These are phyloP conservation scores for Lophius piscatorius DNA, from an alignment of 2,113 vertebrate genomes.

Conservation along the genomic window DNA sequence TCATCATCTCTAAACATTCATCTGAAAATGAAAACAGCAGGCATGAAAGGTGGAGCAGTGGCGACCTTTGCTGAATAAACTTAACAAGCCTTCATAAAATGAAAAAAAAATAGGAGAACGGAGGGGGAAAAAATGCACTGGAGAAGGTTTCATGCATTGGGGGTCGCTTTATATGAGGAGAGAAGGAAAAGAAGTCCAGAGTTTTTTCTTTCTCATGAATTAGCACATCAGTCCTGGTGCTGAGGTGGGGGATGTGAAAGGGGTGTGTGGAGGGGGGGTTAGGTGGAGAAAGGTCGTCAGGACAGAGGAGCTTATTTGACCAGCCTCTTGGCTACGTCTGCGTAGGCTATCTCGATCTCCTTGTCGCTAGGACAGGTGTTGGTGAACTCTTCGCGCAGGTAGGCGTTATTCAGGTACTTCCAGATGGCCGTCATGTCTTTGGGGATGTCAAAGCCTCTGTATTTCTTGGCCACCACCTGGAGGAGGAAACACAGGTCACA, in stretches of 20 bases:
- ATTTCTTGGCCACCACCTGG: conserved; percentile 98
- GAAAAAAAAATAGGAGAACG: conserved; percentile 34
- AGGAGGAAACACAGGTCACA: not conserved
- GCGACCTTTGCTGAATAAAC: conserved; percentile 36
- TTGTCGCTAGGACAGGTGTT: conserved; percentile 97
- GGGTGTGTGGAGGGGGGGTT: not conserved
- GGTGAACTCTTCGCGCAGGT: conserved; percentile 95
- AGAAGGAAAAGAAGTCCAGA: conserved; percentile 70
- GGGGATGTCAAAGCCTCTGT: conserved; percentile 94
- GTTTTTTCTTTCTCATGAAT: conserved; percentile 64
- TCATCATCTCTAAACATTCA: conserved; percentile 31
- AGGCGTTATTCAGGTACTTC: conserved; percentile 94
- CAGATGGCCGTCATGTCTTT: conserved; percentile 93
- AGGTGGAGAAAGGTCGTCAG: not conserved
- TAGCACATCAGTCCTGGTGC: conserved; percentile 68
- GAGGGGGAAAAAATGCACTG: not conserved
- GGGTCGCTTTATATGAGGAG: conserved; percentile 58
- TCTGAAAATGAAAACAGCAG: conserved; percentile 24
- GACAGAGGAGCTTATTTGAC: conserved; percentile 83
- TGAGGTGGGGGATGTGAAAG: conserved; percentile 4
- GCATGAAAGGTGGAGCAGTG: conserved; percentile 17
- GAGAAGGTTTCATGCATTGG: conserved; percentile 57
- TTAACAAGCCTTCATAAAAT: conserved; percentile 41
- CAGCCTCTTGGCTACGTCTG: conserved; percentile 96
- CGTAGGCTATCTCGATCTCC: conserved; percentile 98